Conservation (phyloP, 1,140 invertebrate genomes). For the Pogonomyrmex californicus region DNA sequence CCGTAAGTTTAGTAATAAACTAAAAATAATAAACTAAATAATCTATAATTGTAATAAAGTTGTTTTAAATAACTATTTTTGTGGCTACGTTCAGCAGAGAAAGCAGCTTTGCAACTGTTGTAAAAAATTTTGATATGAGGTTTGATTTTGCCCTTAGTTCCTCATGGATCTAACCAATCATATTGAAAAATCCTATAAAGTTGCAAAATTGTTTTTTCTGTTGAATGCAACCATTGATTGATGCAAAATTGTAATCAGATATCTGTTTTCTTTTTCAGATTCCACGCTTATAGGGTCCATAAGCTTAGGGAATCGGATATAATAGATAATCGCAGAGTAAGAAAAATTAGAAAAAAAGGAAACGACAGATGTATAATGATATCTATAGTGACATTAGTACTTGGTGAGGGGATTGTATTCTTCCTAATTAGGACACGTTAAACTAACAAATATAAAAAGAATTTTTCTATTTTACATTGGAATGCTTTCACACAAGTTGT, state of each 20-base stretch:
- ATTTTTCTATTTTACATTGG: conserved; percentile 76
- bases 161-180: too few relatives aligned
- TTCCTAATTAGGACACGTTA: conserved; percentile 67
- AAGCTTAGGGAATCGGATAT: conserved; percentile 84
- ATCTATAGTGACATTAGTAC: conserved; percentile 82
- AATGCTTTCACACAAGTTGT: conserved; percentile 82
- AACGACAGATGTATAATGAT: conserved; percentile 76
- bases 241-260: conserved; percentile 12
- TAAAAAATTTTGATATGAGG: too few relatives aligned
- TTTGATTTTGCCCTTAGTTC: too few relatives aligned
- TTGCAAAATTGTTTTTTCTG: too few relatives aligned
- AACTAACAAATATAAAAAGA: conserved; percentile 34
- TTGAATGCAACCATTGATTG: neutral
- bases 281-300: conserved; percentile 80
- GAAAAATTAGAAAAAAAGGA: conserved; percentile 72
- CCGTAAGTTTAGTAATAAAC: conserved; percentile 67
- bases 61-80: neutral
- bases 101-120: too few relatives aligned
- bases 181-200: too few relatives aligned
- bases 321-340: conserved; percentile 77
- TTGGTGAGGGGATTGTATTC: conserved; percentile 85
- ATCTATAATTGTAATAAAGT: neutral
- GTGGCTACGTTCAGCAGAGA: too few relatives aligned
- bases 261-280: conserved; percentile 75
- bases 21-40: neutral